Evolutionary conservation across 2,888 invertebrate species (phyloP), one percentile per base, ranked within the genome.

Genomic region (Drosophila paramelanica): DNA sequence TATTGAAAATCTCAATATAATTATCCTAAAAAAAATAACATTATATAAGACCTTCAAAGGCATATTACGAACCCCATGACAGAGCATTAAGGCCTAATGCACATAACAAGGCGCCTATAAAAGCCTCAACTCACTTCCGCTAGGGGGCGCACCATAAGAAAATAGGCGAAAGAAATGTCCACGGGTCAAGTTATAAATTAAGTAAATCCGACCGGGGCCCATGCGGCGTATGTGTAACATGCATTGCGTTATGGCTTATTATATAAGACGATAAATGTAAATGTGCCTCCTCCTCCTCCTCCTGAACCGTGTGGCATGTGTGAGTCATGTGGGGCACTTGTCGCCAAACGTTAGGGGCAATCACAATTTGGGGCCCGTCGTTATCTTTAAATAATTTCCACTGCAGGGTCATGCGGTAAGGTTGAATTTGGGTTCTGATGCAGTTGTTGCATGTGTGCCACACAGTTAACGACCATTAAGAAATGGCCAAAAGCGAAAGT

Each of bases 151-250:
- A 43, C n/a, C 50, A 7, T 50, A 56, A 27, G 31, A 31, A 47
- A 36, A 42, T 42, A 47, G 36, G 46, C 31, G 38, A 45, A 59
- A 23, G 33, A 58, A 72, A 62, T 52, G 59, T 59, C 57, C 62
- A 46, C 59, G 64, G 66, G 66, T 79, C 72, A 49, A 67, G 79
- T 76, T 88, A 89, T 83, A 83, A 89, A 81, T 87, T 87, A 82
- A 60, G 79, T 57, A 73, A 68, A 79, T 62, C 57, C 51, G 46
- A 17, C 42, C 17, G 14, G 33, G 66, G 65, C 65, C 57, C 59
- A 71, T 38, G 71, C 43, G 77, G 86, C 89, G 88, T 85, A 85
- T 85, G 89, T 89, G 84, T 89, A 88, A 74, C 79, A 79, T 74
- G n/a, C n/a, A 71, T 70, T 80, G 84, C 82, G 73, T 88, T 88